A percentile compares a stretch with the other conserved stretches of the same genome.
Conservation (phyloP, 2,113 vertebrate species). For the Coptodon rendalli region DNA sequence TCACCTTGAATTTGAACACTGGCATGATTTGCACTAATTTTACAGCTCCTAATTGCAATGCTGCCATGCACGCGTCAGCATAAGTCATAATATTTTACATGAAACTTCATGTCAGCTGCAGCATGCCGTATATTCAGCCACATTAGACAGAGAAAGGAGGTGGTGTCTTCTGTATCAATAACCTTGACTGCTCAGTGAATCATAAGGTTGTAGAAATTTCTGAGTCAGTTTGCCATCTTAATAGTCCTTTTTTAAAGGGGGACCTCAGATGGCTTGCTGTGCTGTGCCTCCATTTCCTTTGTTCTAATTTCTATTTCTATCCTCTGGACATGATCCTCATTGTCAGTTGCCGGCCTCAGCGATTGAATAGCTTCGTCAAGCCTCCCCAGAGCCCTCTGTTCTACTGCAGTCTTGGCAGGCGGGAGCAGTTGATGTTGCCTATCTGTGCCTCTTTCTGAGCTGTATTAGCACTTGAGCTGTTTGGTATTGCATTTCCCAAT, state of each 20-base stretch:
- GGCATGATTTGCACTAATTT: neutral
- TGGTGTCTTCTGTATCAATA: neutral
- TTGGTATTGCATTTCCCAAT: neutral
- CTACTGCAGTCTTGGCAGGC: conserved; percentile 29
- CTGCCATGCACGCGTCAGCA: neutral
- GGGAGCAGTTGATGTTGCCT: neutral
- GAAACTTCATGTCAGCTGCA: neutral
- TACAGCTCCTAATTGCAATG: neutral
- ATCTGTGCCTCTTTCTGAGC: neutral
- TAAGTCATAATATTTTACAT: neutral
- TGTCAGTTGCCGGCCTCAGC: conserved; percentile 39
- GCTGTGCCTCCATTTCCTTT: conserved; percentile 45
- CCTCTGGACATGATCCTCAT: conserved; percentile 52
- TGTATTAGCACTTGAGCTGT: neutral
- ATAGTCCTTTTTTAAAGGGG: neutral
- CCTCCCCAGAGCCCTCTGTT: conserved; percentile 38
- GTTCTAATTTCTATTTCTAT: conserved; percentile 65
- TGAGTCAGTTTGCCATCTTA: neutral
- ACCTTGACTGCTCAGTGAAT: neutral
- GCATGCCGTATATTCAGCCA: neutral
- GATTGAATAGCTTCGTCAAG: conserved; percentile 41
- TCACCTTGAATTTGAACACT: neutral
- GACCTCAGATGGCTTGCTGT: conserved; percentile 12
- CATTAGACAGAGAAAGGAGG: neutral
- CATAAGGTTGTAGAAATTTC: neutral